Base-by-base conservation (phyloP, 1,140 invertebrate genomes). In the Portunus trituberculatus region DNA sequence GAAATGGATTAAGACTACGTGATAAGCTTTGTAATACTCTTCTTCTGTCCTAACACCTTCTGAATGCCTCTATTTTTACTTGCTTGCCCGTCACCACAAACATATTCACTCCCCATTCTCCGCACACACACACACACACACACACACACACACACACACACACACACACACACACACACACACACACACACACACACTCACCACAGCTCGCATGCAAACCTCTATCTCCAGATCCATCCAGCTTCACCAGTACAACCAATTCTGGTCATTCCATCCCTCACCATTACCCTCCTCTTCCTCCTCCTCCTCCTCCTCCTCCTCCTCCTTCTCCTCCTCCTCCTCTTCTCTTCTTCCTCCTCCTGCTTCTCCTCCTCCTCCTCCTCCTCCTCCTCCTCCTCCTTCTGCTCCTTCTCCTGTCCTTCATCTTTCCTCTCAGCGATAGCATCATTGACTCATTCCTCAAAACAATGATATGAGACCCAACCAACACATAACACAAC, bases 101-200 rank as follows among this genome's bases (percentile, higher is more conserved):
- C 16, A 10, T 20, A 59, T 59, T 14, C 52, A 59, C 16, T 59
- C 16, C 12, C 10, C 2, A 4, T 0, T 14, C 52, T 14, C n/a
- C 48, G 14, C 48, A 52, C 48, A 52, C 59, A 10, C 59, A 25
- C 67, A n/a, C 67, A 76, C 67, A n/a, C 20, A 76, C 67, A 76
- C 67, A 76, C 67, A 76, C 67, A 76, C 67, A 76, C 67, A 76
- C 67, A 76, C 67, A 76, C 67, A 76, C 67, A 76, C 67, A 76
- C 67, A 76, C 67, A 76, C 67, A 76, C 67, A 76, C 67, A 76
- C 67, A 76, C 67, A 76, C 67, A 76, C 67, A 76, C 25, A 76
- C 67, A 76, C 67, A 76, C 67, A 76, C 67, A 76, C 67, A 76
- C 67, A 76, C 67, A 76, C 67, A 76, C 67, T n/a, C 67, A 76